phyloP scores from a whole-genome alignment of 2,113 vertebrate genomes.

The Illadopsis cleaveri region DNA sequence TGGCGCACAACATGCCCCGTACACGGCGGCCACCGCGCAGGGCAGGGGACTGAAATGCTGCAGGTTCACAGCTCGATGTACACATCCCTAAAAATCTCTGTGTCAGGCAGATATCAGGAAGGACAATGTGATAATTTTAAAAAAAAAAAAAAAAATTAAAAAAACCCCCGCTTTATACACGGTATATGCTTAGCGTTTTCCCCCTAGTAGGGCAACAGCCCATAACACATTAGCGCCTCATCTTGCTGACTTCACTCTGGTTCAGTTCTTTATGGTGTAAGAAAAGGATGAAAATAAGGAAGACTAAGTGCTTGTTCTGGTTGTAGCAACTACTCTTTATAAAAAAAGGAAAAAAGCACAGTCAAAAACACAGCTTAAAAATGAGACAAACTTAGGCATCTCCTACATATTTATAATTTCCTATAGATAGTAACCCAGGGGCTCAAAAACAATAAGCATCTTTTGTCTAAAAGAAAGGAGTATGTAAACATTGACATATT shows the following conservation, averaged over 20 bases:
- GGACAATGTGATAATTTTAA: background rate
- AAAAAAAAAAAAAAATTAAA: background rate
- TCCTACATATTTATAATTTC: conserved; percentile 16
- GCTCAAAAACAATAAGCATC: conserved; percentile 14
- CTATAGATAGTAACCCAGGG: background rate
- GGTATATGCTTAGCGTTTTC: background rate
- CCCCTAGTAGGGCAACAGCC: background rate
- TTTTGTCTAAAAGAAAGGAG: conserved; percentile 7
- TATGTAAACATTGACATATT: conserved; percentile 5
- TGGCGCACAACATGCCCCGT: conserved; percentile 81
- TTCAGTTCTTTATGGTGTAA: background rate
- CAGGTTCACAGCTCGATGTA: background rate
- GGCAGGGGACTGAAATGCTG: background rate
- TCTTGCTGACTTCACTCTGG: background rate
- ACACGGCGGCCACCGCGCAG: background rate
- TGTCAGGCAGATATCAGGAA: background rate
- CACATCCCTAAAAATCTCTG: background rate
- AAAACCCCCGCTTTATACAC: accelerated
- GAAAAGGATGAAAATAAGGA: background rate
- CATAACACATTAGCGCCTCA: background rate
- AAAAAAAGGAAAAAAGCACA: background rate
- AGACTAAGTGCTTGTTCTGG: background rate
- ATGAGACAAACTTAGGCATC: background rate
- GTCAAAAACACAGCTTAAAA: background rate
- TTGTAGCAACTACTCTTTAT: background rate